Base-by-base conservation (phyloP, 2,888 invertebrate genomes). In the Ditylenchus weischeri region DNA sequence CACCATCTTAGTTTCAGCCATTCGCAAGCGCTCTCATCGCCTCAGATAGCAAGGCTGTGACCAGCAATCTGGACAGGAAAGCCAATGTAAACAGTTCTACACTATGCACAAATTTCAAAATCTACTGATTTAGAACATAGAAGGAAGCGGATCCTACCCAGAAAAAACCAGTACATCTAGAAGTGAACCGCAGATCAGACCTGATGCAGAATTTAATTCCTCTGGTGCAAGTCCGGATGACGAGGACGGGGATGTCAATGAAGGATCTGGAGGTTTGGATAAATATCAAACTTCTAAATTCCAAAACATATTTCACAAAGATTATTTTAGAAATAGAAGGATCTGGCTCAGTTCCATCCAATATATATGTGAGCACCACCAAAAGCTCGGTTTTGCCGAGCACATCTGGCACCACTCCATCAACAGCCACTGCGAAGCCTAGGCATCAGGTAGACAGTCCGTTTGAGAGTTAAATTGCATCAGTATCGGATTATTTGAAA, bases 181-280 rank as follows among this genome's bases (percentile, higher is more conserved):
- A 43, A 43, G 1, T 51, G 49, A 54, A 7, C 29, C 29, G 13
- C 54, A 29, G 8, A 48, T 48, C n/a, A 57, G n/a, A 21, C 29
- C 21, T n/a, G 69, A 70, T 36, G 19, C 50, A 6, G 72, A 68
- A 11, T 64, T 62, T 58, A 51, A 72, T 7, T 60, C 71, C 29
- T 57, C 59, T 19, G 71, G 66, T 13, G 51, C 54, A 29, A 64
- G 63, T 60, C 71, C 71, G 15, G 71, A 71, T 57, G 71, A 71
- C 35, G 71, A 71, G 57, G 72, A 73, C 29, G 71, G 71, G n/a
- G 71, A 71, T 63, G 71, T 68, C 47, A 63, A 51, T 23, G 63
- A 63, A 50, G 63, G 63, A 23, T 63, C 63, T 8, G 63, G 63
- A 63, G 51, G 51, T 63, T 21, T n/a, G 51, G 11, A 36, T 21